phyloP scores from a whole-genome alignment of 2,113 vertebrate genomes.

The Daubentonia madagascariensis region DNA sequence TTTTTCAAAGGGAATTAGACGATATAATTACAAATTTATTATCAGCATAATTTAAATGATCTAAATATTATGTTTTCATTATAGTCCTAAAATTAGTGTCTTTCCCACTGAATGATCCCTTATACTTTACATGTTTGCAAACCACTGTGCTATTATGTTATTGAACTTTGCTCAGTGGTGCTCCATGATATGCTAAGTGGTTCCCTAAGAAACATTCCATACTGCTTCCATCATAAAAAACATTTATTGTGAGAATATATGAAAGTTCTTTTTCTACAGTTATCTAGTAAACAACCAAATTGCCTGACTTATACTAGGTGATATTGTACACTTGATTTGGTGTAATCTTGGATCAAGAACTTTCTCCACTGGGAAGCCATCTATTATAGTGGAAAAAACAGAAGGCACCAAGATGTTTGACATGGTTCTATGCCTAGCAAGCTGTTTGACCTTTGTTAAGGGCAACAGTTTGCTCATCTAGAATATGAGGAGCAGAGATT shows the following conservation, averaged over 20 bases:
- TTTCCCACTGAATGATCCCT: background rate
- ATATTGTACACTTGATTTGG: slow-evolving; percentile 11
- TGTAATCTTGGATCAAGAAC: background rate
- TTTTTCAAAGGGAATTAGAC: background rate
- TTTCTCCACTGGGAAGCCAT: background rate
- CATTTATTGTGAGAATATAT: background rate
- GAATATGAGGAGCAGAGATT: background rate
- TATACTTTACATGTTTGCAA: background rate
- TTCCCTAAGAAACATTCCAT: background rate
- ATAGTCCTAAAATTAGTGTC: background rate
- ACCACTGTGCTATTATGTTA: background rate
- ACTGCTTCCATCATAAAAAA: background rate
- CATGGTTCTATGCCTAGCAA: background rate
- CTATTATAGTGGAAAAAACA: background rate
- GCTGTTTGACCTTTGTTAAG: slow-evolving; percentile 23
- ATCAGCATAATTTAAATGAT: background rate
- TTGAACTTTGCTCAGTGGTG: background rate
- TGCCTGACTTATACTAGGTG: background rate
- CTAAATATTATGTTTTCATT: background rate
- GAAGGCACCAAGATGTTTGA: background rate
- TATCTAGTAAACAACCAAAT: slow-evolving; percentile 3
- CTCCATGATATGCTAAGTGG: background rate
- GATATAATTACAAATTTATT: background rate
- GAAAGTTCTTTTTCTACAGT: background rate
- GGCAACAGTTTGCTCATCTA: background rate